Evolutionary conservation across 2,797 vertebrate species (phyloP).

Genomic region (Bovichtus diacanthus): DNA sequence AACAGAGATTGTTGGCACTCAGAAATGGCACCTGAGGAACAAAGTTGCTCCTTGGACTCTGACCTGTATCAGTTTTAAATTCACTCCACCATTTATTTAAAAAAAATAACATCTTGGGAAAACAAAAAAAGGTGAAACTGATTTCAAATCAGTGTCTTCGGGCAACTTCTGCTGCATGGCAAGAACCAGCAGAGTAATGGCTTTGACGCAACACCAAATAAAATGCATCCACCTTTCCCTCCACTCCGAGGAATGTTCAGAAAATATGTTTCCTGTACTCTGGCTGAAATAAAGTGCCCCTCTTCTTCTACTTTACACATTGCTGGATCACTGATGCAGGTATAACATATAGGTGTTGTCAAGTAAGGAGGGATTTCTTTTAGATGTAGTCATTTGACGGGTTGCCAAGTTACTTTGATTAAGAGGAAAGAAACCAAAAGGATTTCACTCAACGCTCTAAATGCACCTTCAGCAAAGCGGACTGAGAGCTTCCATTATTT

Average conservation of each 20-base stretch:
- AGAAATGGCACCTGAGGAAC: conserved; percentile 41
- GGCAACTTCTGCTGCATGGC: conserved; percentile 34
- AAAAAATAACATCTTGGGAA: not conserved
- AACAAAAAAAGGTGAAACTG: conserved; percentile 18
- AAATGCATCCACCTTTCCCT: conserved; percentile 76
- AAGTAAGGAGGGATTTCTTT: not conserved
- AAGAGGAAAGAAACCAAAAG: not conserved
- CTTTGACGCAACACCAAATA: conserved; percentile 44
- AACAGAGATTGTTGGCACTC: conserved; percentile 58
- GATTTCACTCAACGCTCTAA: not conserved
- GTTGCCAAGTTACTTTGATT: conserved; percentile 11
- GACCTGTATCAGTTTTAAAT: conserved; percentile 55
- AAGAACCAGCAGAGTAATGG: conserved; percentile 57
- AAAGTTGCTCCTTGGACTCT: conserved; percentile 46
- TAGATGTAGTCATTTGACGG: not conserved
- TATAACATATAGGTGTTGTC: not conserved
- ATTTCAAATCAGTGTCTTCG: conserved; percentile 52
- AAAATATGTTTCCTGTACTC: not conserved
- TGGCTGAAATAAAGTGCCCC: not conserved
- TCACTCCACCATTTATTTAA: conserved; percentile 1
- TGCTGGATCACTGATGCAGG: not conserved
- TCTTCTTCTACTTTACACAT: not conserved
- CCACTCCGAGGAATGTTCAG: not conserved
- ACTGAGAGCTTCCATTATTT: not conserved
- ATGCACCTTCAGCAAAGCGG: not conserved